Percentiles rank a stretch among this genome's conserved stretches.
phyloP scores from a whole-genome alignment of 2,888 invertebrate genomes.

The Lithodes maja region DNA sequence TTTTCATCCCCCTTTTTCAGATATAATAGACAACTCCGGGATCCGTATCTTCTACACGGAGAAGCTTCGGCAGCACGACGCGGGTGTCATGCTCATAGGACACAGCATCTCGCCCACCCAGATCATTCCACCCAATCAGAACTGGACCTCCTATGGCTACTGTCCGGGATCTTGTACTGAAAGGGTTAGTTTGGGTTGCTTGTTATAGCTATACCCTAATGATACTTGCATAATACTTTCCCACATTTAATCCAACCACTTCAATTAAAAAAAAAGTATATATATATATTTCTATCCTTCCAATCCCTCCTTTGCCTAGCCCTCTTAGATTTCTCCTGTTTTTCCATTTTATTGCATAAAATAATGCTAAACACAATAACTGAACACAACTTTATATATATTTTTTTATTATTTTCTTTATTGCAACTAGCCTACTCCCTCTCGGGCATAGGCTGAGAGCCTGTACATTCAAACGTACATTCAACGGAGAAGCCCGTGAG shows the following conservation, averaged over 20 bases:
- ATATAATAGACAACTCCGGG: constrained; percentile 27
- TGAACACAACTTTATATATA: too few species aligned
- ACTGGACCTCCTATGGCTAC: not conserved
- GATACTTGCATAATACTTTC: too few species aligned
- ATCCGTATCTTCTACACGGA: constrained; percentile 29
- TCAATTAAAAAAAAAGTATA: too few species aligned
- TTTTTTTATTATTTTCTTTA: too few species aligned
- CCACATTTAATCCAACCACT: not conserved
- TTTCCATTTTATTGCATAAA: too few species aligned
- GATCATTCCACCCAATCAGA: constrained; percentile 7
- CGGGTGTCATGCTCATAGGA: not conserved
- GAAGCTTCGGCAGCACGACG: constrained; percentile 3
- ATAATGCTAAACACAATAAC: too few species aligned
- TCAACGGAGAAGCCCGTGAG: too few species aligned
- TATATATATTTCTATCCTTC: not conserved
- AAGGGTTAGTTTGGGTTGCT: constrained; percentile 8
- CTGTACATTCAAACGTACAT: too few species aligned
- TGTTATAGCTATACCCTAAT: not conserved
- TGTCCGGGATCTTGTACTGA: not conserved
- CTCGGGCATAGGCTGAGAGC: too few species aligned
- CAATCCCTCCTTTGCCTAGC: not conserved
- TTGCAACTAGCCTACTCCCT: too few species aligned
- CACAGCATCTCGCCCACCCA: not conserved
- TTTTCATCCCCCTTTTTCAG: not conserved
- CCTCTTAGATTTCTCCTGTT: too few species aligned